Base-by-base conservation (phyloP, 2,888 invertebrate species). In the Papilio elwesi region DNA sequence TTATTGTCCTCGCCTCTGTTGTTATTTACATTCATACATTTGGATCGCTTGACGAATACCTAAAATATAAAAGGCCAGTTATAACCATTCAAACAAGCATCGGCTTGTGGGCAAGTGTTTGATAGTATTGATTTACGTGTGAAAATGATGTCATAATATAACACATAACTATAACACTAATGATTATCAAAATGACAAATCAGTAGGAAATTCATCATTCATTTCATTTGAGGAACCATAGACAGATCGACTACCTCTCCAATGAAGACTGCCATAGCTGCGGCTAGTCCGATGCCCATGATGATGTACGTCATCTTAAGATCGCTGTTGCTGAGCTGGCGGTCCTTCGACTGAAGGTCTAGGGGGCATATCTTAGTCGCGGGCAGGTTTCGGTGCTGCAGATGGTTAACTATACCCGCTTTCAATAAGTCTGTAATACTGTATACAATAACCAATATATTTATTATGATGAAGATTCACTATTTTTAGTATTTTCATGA, bases 361-460 rank as follows among this genome's bases (percentile, higher is more conserved):
- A 97, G 93, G 0, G 98, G 97, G 78, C 98, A 98, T 63, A 97
- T 97, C 83, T 96, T 95, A 0, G 97, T 96, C 77, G 95, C 94
- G 0, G 98, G 97, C 77, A 97, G 85, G 76, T 95, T 94, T 74
- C 93, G 90, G 1, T 91, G 91, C 68, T 96, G 93, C 67, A 96
- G 93, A 79, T 95, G 96, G 75, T 95, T 95, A 10, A 97, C 94
- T 71, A 98, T 96, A 4, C 98, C 98, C 0, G 96, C 95, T 90
- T 97, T 97, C 1, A 97, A 95, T 68, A 97, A 87, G 75, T 94
- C 93, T 59, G 95, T 91, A 12, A 97, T 88, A 71, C 97, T 97
- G 83, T 13, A 90, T 26, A 90, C 49, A 74, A 63, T 26, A 72
- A 57, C 26, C 26, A 26, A 2, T 26, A 26, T 26, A 26, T 26